These are phyloP conservation scores for Pseudochaenichthys georgianus DNA, from an alignment of 2,797 vertebrate species.

Conservation along the genomic window DNA sequence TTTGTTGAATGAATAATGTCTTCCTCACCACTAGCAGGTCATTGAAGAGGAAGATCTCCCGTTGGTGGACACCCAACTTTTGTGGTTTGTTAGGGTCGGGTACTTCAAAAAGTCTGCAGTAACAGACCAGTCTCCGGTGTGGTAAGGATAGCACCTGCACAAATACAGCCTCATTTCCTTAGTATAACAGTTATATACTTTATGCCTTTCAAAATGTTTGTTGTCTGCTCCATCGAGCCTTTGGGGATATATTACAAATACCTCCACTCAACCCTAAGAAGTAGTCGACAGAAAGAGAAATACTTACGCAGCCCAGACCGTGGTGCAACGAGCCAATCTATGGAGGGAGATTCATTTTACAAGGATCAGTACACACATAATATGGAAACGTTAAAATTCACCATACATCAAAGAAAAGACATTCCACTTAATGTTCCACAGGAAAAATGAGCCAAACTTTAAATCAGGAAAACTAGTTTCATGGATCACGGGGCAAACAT, in stretches of 20 bases:
- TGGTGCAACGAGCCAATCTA: conserved; percentile 98
- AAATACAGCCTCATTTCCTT: background rate
- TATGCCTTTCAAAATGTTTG: background rate
- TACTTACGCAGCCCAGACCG: conserved; percentile 97
- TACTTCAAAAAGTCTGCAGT: conserved; percentile 97
- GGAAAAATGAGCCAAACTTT: conserved; percentile 3
- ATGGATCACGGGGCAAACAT: conserved; percentile 13
- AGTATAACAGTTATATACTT: background rate
- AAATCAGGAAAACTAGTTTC: conserved; percentile 11
- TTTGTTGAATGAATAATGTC: conserved; percentile 22
- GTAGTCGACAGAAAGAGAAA: conserved; percentile 44
- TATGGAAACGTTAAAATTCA: background rate
- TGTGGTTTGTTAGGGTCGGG: conserved; percentile 98
- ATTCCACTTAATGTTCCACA: background rate
- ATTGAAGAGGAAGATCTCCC: conserved; percentile 98
- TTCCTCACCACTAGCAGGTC: conserved; percentile 95
- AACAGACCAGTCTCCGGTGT: conserved; percentile 95
- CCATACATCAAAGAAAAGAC: conserved; percentile 1
- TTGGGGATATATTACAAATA: background rate
- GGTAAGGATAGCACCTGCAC: conserved; percentile 93
- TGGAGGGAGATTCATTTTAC: conserved; percentile 28
- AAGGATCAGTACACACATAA: conserved; percentile 15
- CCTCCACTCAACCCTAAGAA: background rate
- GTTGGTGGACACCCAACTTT: conserved; percentile 95
- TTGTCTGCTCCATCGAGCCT: background rate